phyloP scores from a whole-genome alignment of 2,797 vertebrate species.

The Sebastes baramenuke region DNA sequence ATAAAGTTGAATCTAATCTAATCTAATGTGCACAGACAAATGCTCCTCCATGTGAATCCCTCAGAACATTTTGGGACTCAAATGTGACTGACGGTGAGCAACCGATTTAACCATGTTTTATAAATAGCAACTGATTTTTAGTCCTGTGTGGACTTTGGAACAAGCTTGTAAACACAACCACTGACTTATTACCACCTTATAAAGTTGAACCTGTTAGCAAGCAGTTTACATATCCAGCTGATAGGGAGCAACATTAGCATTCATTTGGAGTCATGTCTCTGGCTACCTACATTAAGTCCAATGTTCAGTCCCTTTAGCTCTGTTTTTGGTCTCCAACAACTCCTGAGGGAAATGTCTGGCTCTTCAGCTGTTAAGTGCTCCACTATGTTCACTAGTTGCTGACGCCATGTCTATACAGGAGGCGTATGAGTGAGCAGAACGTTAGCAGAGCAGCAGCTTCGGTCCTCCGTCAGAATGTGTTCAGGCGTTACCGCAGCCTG shows the following conservation, averaged over 20 bases:
- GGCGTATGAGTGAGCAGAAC: neutral
- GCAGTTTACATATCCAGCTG: neutral
- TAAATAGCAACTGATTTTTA: neutral
- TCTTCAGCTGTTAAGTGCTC: neutral
- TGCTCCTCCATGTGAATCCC: neutral
- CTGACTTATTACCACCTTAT: too few relatives aligned
- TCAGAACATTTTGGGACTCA: neutral
- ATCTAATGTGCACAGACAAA: neutral
- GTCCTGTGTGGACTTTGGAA: neutral
- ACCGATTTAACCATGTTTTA: neutral
- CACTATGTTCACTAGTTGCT: neutral
- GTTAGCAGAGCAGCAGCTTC: neutral
- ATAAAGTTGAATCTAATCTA: too few relatives aligned
- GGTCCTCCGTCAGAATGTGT: neutral
- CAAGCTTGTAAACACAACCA: neutral
- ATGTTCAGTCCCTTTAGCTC: neutral
- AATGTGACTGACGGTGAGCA: neutral
- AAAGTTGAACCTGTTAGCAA: neutral
- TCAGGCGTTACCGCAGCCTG: neutral
- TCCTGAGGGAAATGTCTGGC: neutral
- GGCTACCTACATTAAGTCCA: neutral
- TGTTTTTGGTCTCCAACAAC: neutral
- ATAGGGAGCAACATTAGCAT: neutral
- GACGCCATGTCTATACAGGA: neutral
- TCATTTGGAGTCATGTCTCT: neutral